phyloP scores from a whole-genome alignment of 2,888 invertebrate species.

The Spatulosminthurus flaviceps region DNA sequence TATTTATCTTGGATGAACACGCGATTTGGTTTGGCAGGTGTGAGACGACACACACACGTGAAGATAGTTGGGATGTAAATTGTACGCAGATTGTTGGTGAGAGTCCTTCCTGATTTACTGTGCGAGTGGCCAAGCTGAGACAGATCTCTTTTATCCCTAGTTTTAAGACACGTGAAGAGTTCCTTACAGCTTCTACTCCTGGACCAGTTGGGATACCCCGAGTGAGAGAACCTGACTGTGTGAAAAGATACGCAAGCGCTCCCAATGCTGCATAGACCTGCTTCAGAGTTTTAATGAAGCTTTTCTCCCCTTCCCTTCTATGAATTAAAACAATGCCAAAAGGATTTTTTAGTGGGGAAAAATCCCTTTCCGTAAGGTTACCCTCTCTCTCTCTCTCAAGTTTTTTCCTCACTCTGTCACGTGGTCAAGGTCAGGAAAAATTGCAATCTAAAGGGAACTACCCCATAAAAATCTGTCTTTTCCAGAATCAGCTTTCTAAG shows the following conservation, averaged over 20 bases:
- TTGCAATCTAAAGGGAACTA: neutral
- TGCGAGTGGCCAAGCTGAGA: constrained; percentile 37
- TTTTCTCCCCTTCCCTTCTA: neutral
- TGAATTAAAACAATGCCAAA: constrained; percentile 3
- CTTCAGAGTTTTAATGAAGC: neutral
- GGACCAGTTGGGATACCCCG: neutral
- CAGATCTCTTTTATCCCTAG: constrained; percentile 32
- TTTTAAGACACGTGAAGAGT: constrained; percentile 27
- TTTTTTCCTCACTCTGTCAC: neutral
- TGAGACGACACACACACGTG: constrained; percentile 28
- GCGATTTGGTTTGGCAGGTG: no score
- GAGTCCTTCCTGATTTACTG: constrained; percentile 39
- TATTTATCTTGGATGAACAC: no score
- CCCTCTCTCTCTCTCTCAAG: neutral
- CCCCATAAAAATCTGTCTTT: neutral
- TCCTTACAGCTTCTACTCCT: neutral
- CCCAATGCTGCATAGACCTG: neutral
- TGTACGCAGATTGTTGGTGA: constrained; percentile 23
- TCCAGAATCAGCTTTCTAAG: no score
- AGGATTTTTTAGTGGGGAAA: neutral
- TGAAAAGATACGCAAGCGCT: neutral
- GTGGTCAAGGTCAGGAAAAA: neutral
- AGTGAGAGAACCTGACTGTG: constrained; percentile 1
- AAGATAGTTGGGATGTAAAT: neutral
- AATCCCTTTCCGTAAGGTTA: neutral